These are phyloP conservation scores for Aspidapion aeneum DNA, from an alignment of 2,888 invertebrate species.

Conservation along the genomic window DNA sequence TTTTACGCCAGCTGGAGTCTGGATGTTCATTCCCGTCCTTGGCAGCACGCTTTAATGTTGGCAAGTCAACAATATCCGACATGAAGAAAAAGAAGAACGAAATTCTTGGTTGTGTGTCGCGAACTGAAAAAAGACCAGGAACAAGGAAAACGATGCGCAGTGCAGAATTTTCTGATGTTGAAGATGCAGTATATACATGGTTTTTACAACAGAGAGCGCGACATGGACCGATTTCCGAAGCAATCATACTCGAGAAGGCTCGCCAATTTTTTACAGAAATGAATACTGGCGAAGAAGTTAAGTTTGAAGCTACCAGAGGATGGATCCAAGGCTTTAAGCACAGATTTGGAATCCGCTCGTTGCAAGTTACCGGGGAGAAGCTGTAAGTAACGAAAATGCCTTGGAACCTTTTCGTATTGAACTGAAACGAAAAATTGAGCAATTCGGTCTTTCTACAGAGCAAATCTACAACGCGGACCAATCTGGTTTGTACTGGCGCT, in stretches of 20 bases:
- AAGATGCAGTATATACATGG: slow-evolving; percentile 4
- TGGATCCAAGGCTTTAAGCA: slow-evolving; percentile 25
- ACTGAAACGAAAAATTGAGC: slow-evolving; percentile 21
- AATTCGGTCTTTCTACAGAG: slow-evolving; percentile 13
- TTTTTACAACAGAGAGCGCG: background rate
- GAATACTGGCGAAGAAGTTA: slow-evolving; percentile 9
- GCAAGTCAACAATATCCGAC: slow-evolving; percentile 9
- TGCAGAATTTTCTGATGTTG: slow-evolving; percentile 8
- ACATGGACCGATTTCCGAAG: slow-evolving; percentile 4
- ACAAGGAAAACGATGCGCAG: slow-evolving; percentile 6
- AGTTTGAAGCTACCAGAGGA: slow-evolving; percentile 24
- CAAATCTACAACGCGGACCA: slow-evolving; percentile 20
- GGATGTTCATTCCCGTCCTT: slow-evolving; percentile 4
- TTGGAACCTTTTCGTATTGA: slow-evolving; percentile 31
- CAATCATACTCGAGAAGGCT: background rate
- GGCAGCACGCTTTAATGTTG: slow-evolving; percentile 9
- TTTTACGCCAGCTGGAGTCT: slow-evolving; percentile 10
- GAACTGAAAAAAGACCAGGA: slow-evolving; percentile 8
- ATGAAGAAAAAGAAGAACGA: slow-evolving; percentile 8
- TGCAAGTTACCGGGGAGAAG: slow-evolving; percentile 24
- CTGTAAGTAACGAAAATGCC: slow-evolving; percentile 20
- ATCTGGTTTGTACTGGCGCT: slow-evolving; percentile 18
- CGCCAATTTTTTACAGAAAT: slow-evolving; percentile 10
- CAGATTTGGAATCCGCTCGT: slow-evolving; percentile 21
- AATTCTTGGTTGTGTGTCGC: slow-evolving; percentile 11